phyloP scores from a whole-genome alignment of 2,888 invertebrate species.

The Mythimna loreyi region DNA sequence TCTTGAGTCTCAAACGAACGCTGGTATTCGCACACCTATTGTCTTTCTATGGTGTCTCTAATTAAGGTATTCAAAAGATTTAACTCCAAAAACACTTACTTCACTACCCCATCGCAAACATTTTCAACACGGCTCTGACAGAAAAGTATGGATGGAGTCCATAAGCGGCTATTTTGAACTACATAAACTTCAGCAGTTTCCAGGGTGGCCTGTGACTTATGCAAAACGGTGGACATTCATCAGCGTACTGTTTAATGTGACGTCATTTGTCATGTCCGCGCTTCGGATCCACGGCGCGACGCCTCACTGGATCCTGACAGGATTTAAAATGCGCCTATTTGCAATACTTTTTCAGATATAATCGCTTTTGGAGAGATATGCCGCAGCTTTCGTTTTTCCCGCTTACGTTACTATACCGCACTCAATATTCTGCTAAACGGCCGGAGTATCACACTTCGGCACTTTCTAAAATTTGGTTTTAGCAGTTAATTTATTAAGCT shows the following conservation, averaged over 20 bases:
- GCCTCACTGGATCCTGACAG: conserved; percentile 51
- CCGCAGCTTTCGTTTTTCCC: neutral
- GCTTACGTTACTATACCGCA: too few relatives aligned
- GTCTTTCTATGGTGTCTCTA: too few relatives aligned
- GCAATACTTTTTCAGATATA: conserved; percentile 30
- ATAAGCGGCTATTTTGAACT: conserved; percentile 51
- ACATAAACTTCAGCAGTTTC: conserved; percentile 56
- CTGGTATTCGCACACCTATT: too few relatives aligned
- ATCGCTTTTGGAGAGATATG: neutral
- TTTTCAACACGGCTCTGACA: conserved; percentile 1
- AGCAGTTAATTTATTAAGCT: too few relatives aligned
- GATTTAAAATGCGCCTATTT: conserved; percentile 44
- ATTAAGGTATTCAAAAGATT: too few relatives aligned
- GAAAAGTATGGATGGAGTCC: conserved; percentile 33
- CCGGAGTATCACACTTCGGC: neutral
- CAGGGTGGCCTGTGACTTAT: conserved; percentile 56
- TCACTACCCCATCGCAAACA: neutral
- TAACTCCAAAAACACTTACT: neutral
- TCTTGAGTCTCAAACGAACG: too few relatives aligned
- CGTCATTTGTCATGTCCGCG: conserved; percentile 55
- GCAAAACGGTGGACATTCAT: conserved; percentile 52
- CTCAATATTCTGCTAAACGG: neutral
- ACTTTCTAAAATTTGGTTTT: too few relatives aligned
- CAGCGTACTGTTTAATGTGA: conserved; percentile 56
- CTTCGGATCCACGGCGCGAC: conserved; percentile 37